phyloP scores from a whole-genome alignment of 2,888 invertebrate genomes.

The Fragum sueziense region DNA sequence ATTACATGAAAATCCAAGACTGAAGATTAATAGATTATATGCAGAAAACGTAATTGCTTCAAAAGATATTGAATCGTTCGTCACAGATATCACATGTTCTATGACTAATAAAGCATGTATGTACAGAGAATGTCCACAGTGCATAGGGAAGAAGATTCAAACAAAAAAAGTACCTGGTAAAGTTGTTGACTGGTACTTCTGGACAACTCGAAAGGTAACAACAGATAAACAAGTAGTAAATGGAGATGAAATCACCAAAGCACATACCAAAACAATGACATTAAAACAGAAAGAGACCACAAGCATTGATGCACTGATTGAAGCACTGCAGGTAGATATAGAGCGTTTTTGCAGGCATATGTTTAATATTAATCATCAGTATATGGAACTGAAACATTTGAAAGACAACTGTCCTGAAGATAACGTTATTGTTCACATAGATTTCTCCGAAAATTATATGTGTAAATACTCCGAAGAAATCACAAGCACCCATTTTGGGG shows the following conservation, averaged over 20 bases:
- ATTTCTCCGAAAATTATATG: conserved; percentile 50
- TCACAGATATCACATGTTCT: conserved; percentile 24
- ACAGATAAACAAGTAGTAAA: conserved; percentile 4
- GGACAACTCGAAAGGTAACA: conserved; percentile 13
- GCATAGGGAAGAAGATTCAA: conserved; percentile 10
- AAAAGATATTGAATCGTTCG: neutral
- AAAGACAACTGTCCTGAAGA: neutral
- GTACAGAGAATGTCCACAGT: conserved; percentile 24
- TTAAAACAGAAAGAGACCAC: conserved; percentile 12
- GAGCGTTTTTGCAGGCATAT: conserved; percentile 7
- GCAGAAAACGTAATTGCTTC: conserved; percentile 2
- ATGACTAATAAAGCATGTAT: conserved; percentile 25
- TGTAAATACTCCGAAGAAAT: conserved; percentile 44
- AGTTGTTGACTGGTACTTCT: conserved; percentile 12
- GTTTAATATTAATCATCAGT: conserved; percentile 16
- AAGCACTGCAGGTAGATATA: conserved; percentile 18
- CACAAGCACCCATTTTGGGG: conserved; percentile 54
- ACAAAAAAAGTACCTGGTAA: conserved; percentile 3
- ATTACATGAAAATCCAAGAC: conserved; percentile 38
- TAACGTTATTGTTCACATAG: conserved; percentile 20
- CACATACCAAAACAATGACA: conserved; percentile 3
- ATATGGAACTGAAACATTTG: neutral
- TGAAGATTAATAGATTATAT: conserved; percentile 22
- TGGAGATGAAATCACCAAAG: neutral
- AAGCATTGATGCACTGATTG: neutral